Conservation (phyloP, 2,113 vertebrate genomes). For the Psettodes erumei region DNA sequence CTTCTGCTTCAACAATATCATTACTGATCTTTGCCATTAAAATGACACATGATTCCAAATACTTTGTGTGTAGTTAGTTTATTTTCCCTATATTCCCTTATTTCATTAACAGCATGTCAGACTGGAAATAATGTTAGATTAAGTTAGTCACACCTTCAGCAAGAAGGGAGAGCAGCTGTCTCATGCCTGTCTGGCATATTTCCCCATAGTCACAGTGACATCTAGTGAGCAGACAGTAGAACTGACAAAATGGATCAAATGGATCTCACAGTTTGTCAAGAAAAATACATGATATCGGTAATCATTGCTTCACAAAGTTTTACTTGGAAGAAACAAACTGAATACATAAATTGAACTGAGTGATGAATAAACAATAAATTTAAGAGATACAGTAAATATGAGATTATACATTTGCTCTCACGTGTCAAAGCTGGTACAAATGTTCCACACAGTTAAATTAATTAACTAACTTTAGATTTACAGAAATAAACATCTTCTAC, state of each 20-base stretch:
- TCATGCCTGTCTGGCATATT: background rate
- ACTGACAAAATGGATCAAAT: slow-evolving; percentile 17
- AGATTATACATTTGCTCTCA: background rate
- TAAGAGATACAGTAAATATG: background rate
- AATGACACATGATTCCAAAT: background rate
- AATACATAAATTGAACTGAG: background rate
- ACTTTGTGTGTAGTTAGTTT: background rate
- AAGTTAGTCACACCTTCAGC: background rate
- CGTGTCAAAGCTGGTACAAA: background rate
- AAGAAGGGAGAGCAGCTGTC: background rate
- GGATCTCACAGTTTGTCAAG: slow-evolving; percentile 1
- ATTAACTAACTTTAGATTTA: background rate
- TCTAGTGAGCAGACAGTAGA: slow-evolving; percentile 69
- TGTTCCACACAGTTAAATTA: background rate
- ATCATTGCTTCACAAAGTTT: background rate
- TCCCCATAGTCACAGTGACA: slow-evolving; percentile 76
- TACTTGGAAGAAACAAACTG: background rate
- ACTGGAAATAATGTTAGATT: background rate
- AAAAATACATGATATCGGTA: background rate
- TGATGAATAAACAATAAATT: too few species aligned
- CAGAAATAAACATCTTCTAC: background rate
- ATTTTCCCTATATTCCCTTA: too few species aligned
- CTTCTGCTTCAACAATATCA: background rate
- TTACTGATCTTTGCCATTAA: background rate
- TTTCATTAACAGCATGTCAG: background rate